phyloP scores from a whole-genome alignment of 2,113 vertebrate genomes.

The Cricetomys ansorgei region DNA sequence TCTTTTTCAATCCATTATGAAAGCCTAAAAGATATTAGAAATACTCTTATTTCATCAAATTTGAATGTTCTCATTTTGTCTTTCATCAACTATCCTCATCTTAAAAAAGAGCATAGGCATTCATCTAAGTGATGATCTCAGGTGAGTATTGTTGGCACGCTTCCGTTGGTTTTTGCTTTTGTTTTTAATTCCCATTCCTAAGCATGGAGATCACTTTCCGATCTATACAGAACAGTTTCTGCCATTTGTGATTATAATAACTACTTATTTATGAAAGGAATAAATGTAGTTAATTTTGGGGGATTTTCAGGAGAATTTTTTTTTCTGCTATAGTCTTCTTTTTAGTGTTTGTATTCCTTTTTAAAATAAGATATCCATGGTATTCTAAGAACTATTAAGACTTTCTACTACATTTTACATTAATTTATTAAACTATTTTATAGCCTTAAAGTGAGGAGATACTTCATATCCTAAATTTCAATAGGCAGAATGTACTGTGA shows the following conservation, averaged over 20 bases:
- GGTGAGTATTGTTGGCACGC: slow-evolving; percentile 47
- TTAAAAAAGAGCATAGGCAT: slow-evolving; percentile 75
- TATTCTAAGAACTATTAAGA: not conserved
- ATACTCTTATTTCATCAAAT: slow-evolving; percentile 79
- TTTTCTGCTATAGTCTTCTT: not conserved
- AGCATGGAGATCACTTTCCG: slow-evolving; percentile 47
- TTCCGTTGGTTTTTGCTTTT: slow-evolving; percentile 47
- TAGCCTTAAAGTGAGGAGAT: not conserved
- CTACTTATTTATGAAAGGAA: slow-evolving; percentile 80
- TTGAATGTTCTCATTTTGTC: slow-evolving; percentile 78
- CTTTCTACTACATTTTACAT: not conserved
- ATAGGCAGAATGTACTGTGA: not conserved
- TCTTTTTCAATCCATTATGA: slow-evolving; percentile 78
- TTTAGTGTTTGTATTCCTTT: slow-evolving; percentile 5
- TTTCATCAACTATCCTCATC: slow-evolving; percentile 75
- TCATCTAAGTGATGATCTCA: slow-evolving; percentile 73
- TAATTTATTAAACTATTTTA: not conserved
- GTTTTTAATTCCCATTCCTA: slow-evolving; percentile 58
- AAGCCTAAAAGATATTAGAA: slow-evolving; percentile 75
- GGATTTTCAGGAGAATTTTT: not conserved
- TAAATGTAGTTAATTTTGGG: slow-evolving; percentile 41
- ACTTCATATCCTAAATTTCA: not conserved
- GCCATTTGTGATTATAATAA: slow-evolving; percentile 56
- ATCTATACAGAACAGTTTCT: slow-evolving; percentile 59
- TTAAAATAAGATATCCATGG: slow-evolving; percentile 16